Conservation (phyloP, 2,797 vertebrate genomes). For the Pogonophryne albipinna region DNA sequence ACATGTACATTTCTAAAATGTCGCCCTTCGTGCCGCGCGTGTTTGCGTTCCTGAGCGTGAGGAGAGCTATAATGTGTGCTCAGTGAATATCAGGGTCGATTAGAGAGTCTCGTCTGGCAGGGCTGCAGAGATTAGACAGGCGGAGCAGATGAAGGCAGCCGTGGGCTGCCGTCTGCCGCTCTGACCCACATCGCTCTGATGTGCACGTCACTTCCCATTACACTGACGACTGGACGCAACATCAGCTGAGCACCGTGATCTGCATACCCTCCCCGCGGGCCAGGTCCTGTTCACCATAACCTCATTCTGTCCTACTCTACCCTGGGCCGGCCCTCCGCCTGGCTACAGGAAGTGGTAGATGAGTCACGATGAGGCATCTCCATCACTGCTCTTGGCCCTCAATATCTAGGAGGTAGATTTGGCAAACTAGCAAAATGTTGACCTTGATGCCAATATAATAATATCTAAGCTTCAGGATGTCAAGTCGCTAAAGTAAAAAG, state of each 20-base stretch:
- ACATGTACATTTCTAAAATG: constrained; percentile 12
- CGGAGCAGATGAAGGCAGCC: constrained; percentile 82
- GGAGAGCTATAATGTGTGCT: constrained; percentile 84
- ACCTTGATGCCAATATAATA: constrained; percentile 53
- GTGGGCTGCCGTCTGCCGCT: constrained; percentile 86
- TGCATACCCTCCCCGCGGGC: constrained; percentile 66
- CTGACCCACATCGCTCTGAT: constrained; percentile 90
- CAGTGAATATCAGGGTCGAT: constrained; percentile 93
- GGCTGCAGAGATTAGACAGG: constrained; percentile 89
- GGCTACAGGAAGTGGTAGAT: constrained; percentile 50
- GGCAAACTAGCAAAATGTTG: constrained; percentile 41
- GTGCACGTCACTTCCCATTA: constrained; percentile 86
- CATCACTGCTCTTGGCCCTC: constrained; percentile 2
- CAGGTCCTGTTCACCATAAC: constrained; percentile 47
- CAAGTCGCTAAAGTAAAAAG: constrained; percentile 26
- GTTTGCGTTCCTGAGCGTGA: constrained; percentile 51
- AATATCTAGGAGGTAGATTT: constrained; percentile 33
- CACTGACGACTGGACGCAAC: constrained; percentile 73
- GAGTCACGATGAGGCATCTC: constrained; percentile 54
- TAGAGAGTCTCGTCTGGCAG: constrained; percentile 86
- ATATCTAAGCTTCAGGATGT: constrained; percentile 35
- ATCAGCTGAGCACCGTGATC: constrained; percentile 74
- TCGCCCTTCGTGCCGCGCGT: constrained; percentile 11
- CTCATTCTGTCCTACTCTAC: constrained; percentile 49
- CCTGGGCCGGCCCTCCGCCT: constrained; percentile 25